Base-by-base conservation (phyloP, 2,888 invertebrate genomes). In the Diplazon laetatorius region DNA sequence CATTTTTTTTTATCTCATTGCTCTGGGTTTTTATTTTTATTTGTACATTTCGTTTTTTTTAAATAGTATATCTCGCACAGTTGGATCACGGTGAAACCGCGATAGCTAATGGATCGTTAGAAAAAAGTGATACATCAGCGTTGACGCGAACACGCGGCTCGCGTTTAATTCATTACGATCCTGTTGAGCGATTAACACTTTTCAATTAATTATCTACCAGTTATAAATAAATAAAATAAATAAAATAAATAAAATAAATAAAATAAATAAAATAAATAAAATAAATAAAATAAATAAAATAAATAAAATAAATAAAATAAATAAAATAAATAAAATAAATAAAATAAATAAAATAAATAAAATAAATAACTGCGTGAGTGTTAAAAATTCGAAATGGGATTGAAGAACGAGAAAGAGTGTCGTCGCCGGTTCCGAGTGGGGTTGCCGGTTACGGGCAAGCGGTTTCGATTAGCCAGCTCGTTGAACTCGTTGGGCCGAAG, bases 401-500 rank as follows among this genome's bases (percentile, higher is more conserved):
- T 69, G 42, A 72, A 71, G 78, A 71, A 82, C 79, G 78, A 80
- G 77, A 80, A 78, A 60, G 82, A 80, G 66, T 59, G 72, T 59
- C 55, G 76, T 71, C 60, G n/a, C n/a, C n/a, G n/a, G n/a, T n/a
- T n/a, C 73, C 75, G 80, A 83, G 79, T 82, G 81, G 81, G 81
- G 84, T 83, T 84, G 80, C 84, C 30, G 30, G 4, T 80, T 78
- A n/a, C 62, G 82, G 73, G 80, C n/a, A 84, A 86, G 83, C 83
- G 84, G 76, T 86, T 85, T 87, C 87, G 86, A 87, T 87, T 87
- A 87, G 83, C 83, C 85, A 85, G 86, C 85, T 87, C 84, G 85
- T 86, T 85, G 84, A 86, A 84, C 83, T 73, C 80, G 62, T 66
- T 44, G 18, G 16, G 68, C 48, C 50, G 44, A 68, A 68, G 62